Evolutionary conservation across 2,113 vertebrate genomes (phyloP).

Genomic region (Syngnathoides biaculeatus): DNA sequence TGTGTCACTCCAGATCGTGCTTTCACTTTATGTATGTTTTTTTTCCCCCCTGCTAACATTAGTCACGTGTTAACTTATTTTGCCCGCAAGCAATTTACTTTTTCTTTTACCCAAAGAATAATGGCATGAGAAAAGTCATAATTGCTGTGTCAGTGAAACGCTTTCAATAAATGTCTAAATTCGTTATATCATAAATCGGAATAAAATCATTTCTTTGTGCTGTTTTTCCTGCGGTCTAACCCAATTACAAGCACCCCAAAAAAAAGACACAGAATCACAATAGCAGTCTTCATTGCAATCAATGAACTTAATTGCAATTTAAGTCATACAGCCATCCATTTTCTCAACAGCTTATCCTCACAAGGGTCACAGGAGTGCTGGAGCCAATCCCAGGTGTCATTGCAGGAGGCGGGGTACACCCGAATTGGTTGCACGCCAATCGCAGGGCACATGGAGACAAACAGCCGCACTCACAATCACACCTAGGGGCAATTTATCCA

Average conservation of each 20-base stretch:
- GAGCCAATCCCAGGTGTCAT: too few species aligned
- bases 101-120: slow-evolving; percentile 27
- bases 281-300: neutral
- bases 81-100: slow-evolving; percentile 20
- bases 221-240: slow-evolving; percentile 21
- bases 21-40: slow-evolving; percentile 19
- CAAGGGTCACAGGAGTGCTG: too few species aligned
- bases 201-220: slow-evolving; percentile 15
- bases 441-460: too few species aligned
- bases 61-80: slow-evolving; percentile 18
- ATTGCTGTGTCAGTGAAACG: slow-evolving; percentile 41
- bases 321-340: too few species aligned
- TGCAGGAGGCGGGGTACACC: too few species aligned
- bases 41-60: slow-evolving; percentile 22
- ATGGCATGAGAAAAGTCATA: slow-evolving; percentile 34
- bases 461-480: too few species aligned
- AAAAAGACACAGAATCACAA: neutral
- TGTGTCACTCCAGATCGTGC: slow-evolving; percentile 62
- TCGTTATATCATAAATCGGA: slow-evolving; percentile 18
- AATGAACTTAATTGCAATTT: neutral
- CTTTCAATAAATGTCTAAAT: slow-evolving; percentile 36
- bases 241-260: neutral
- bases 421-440: too few species aligned
- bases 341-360: too few species aligned
- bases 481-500: too few species aligned